phyloP scores from a whole-genome alignment of 2,888 invertebrate species.

The Pyralis farinalis region DNA sequence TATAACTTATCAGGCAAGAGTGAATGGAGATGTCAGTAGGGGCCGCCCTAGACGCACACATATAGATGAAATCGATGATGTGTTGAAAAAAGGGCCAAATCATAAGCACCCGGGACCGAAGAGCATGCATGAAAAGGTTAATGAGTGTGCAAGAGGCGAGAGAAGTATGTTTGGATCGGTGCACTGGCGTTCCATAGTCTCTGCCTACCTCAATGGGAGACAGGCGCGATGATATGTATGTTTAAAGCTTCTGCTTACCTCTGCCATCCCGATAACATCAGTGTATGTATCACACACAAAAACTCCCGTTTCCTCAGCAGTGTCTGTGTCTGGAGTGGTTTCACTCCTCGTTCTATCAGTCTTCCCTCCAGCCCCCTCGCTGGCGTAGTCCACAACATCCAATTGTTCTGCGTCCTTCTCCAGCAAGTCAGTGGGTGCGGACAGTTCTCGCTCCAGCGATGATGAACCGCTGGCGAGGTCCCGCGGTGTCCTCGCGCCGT shows the following conservation, averaged over 20 bases:
- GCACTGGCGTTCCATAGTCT: no score
- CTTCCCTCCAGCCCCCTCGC: constrained; percentile 11
- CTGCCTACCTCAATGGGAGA: no score
- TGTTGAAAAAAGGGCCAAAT: no score
- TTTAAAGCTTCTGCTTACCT: constrained; percentile 42
- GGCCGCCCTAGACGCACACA: no score
- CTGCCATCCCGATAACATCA: constrained; percentile 55
- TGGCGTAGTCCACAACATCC: constrained; percentile 12
- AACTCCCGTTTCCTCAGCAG: constrained; percentile 59
- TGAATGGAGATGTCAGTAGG: no score
- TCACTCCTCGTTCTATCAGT: background rate
- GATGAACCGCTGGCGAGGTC: constrained; percentile 61
- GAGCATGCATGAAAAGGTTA: no score
- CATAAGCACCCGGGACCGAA: no score
- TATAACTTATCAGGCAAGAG: no score
- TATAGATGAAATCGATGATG: no score
- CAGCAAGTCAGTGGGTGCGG: constrained; percentile 18
- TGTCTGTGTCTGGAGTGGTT: constrained; percentile 30
- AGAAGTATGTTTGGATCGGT: no score
- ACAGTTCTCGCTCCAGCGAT: constrained; percentile 64
- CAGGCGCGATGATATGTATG: no score
- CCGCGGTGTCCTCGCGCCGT: constrained; percentile 29
- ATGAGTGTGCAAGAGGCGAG: no score
- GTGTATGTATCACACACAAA: constrained; percentile 56
- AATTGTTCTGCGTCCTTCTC: constrained; percentile 21